A percentile compares a stretch with the other conserved stretches of the same genome.
phyloP scores from a whole-genome alignment of 1,140 invertebrate genomes.

The Lepidurus arcticus region DNA sequence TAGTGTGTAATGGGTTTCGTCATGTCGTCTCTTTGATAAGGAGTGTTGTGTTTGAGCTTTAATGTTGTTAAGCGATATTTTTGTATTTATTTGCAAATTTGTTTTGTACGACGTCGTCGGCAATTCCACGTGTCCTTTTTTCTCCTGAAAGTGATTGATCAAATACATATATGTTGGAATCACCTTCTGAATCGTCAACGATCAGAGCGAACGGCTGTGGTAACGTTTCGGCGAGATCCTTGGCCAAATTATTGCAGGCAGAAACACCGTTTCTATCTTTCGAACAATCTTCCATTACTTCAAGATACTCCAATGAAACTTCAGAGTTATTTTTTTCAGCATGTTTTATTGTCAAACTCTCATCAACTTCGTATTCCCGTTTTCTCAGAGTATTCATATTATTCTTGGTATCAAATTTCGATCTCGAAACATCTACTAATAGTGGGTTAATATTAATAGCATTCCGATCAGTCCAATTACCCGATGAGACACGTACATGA shows the following conservation, averaged over 20 bases:
- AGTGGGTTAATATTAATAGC: background rate
- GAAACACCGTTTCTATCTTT: background rate
- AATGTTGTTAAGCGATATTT: slow-evolving; percentile 1
- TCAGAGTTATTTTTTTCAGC: background rate
- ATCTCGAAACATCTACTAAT: background rate
- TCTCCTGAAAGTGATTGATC: background rate
- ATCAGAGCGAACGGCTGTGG: background rate
- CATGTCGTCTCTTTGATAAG: background rate
- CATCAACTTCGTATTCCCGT: background rate
- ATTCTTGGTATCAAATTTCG: background rate
- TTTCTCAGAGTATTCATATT: background rate
- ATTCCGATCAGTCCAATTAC: background rate
- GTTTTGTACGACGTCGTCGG: slow-evolving; percentile 4
- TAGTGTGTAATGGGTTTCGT: too few relatives aligned
- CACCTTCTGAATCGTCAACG: background rate
- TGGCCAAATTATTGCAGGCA: background rate
- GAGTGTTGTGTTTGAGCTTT: background rate
- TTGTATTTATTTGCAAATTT: background rate
- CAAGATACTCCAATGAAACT: background rate
- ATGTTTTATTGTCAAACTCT: background rate
- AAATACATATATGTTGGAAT: background rate
- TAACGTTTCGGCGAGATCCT: background rate
- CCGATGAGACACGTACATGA: background rate
- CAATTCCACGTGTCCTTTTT: background rate
- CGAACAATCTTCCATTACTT: background rate